phyloP scores from a whole-genome alignment of 2,888 invertebrate genomes.

The Synergus japonicus region DNA sequence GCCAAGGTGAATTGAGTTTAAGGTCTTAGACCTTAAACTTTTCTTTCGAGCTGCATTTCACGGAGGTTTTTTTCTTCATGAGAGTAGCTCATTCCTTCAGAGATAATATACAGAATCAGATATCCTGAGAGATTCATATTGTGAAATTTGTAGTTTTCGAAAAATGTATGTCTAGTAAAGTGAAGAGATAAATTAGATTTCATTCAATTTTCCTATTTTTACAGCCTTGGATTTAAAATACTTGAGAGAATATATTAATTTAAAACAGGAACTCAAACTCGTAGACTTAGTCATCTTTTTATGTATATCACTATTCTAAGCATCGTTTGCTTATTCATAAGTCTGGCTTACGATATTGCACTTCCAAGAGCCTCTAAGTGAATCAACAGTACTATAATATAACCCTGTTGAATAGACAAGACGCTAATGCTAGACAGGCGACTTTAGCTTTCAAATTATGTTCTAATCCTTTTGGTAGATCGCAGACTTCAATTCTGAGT shows the following conservation, averaged over 20 bases:
- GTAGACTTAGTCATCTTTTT: neutral
- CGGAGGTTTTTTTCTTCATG: no score
- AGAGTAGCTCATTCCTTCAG: no score
- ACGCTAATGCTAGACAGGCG: neutral
- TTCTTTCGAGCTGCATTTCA: no score
- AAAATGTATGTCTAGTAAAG: no score
- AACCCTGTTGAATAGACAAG: neutral
- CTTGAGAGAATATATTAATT: neutral
- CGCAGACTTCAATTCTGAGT: neutral
- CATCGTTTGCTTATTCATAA: neutral
- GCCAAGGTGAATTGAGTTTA: no score
- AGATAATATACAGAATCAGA: neutral
- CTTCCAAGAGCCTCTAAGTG: neutral
- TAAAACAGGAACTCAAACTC: neutral
- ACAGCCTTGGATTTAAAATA: neutral
- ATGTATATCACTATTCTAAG: neutral
- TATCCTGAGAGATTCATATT: neutral
- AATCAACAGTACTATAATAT: constrained; percentile 1
- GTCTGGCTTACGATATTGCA: neutral
- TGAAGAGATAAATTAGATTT: no score
- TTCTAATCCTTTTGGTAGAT: neutral
- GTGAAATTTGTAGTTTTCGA: neutral
- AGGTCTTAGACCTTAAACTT: no score
- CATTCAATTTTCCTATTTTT: neutral
- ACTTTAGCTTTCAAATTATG: neutral